Evolutionary conservation across 2,113 vertebrate genomes (phyloP), one percentile per base, ranked within the genome.

Genomic region (Seriola quinqueradiata): DNA sequence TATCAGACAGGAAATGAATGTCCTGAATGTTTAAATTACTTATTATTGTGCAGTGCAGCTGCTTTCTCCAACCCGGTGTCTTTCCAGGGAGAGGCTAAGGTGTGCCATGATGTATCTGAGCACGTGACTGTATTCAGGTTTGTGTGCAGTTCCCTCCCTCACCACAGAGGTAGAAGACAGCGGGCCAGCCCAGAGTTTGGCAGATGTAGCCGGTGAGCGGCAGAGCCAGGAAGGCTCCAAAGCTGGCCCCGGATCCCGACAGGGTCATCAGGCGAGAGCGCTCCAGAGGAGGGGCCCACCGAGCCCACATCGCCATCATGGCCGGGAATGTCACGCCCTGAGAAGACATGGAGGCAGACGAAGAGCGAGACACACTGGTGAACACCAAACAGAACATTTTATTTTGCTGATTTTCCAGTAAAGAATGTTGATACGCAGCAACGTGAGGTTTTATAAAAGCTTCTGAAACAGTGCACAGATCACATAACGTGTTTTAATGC

Each of bases 141-240:
- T 19, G 61, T 59, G 64, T 54, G 36, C 13, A 10, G 36, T 34
- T 44, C 32, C 25, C 7, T 52, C 44, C 4, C 92, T 95, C 87
- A 97, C 96, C 96, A 80, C 95, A 97, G 65, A 94, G 79, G 81
- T 97, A 97, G 95, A 97, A 97, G 67, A 97, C 95, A 1, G 95
- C 93, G 17, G 96, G 96, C 96, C 96, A 97, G 75, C 96, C 96
- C 70, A 96, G 70, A 0, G 55, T 89, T 13, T 96, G 93, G 74
- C 95, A 96, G 86, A 97, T 95, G 44, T 90, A 87, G 64, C 95
- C 95, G 7, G 96, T 96, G 8, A 96, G 93, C 44, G 95, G 96
- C 83, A 97, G 91, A 21, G 96, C 93, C 75, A 96, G 9, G 34
- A 96, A 97, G 74, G 95, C 95, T 0, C 96, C 96, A 17, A 96